Evolutionary conservation across 1,140 invertebrate species (phyloP), one percentile per base, ranked within the genome.

Genomic region (Teleogryllus occipitalis): DNA sequence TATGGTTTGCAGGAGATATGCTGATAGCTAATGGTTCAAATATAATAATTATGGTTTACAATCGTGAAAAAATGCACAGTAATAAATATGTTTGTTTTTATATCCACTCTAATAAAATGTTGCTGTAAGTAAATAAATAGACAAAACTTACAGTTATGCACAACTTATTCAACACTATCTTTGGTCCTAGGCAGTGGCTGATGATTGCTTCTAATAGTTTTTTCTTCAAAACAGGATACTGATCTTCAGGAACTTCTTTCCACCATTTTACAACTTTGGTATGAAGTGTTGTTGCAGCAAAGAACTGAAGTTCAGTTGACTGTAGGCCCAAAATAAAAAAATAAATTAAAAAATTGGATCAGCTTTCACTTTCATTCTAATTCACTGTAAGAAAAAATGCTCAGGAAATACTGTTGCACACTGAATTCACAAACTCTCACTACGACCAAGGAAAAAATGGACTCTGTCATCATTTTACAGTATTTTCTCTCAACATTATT

Each of bases 251-350:
- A 48, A 98, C 89, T 88, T 97, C 94, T 83, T 90, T 87, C 94
- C 94, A 97, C 84, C 92, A 92, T 85, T 94, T 93, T 81, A 94
- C 91, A 65, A 98, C 90, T 87, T 98, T 98, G 0, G 91, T 90
- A 83, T 97, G 93, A 72, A 98, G 86, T 76, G 95, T 96, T 77
- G 92, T 95, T 8, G 96, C 96, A 79, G 93, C 96, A 90, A 96
- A 98, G 87, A 96, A 97, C 86, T 97, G 95, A 7, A 96, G 92
- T 88, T 97, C 95, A 78, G 91, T 90, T 74, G 90, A 87, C 95
- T 97, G 84, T 78, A 89, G 87, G 47, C 78, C 81, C 77, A 82
- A 75, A 78, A 77, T 75, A 47, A 80, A 79, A 8, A 10, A 74
- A 46, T 74, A 47, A 79, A 54, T 79, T 72, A 2, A 72, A 72